These are phyloP conservation scores for Cygnus olor DNA, from an alignment of 2,797 vertebrate genomes.

Conservation along the genomic window DNA sequence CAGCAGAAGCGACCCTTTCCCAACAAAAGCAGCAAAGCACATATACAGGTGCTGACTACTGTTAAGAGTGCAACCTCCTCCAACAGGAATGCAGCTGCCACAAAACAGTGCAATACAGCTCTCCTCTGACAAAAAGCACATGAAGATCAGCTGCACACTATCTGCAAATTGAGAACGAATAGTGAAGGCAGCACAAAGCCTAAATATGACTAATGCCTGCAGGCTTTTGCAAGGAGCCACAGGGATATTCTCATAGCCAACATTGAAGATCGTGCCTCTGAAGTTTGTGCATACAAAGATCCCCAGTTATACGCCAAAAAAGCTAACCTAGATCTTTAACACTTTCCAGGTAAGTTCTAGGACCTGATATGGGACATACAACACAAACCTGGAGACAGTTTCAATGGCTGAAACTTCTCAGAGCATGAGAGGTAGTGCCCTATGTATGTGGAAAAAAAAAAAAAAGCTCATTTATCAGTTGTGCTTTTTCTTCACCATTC, in stretches of 20 bases:
- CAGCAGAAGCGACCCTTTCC: not conserved
- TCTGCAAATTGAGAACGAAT: not conserved
- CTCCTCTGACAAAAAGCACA: not conserved
- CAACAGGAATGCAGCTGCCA: not conserved
- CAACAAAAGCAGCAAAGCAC: not conserved
- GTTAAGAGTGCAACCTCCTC: not conserved
- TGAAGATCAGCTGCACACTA: not conserved
- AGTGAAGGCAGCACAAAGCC: not conserved
- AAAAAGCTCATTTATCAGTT: not conserved
- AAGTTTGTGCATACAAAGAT: not conserved
- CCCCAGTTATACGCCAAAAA: not conserved
- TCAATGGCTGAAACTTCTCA: not conserved
- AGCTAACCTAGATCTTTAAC: not conserved
- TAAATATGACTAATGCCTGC: not conserved
- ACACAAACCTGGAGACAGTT: not conserved
- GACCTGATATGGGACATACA: not conserved
- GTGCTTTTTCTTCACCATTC: not conserved
- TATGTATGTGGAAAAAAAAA: not conserved
- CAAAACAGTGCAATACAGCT: not conserved
- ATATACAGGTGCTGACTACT: not conserved
- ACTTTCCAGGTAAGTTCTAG: fast-evolving
- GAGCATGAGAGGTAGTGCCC: not conserved
- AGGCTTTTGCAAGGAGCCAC: not conserved
- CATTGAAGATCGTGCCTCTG: not conserved
- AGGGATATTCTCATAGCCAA: not conserved